phyloP scores from a whole-genome alignment of 2,888 invertebrate genomes.

The Diplolepis rosae region DNA sequence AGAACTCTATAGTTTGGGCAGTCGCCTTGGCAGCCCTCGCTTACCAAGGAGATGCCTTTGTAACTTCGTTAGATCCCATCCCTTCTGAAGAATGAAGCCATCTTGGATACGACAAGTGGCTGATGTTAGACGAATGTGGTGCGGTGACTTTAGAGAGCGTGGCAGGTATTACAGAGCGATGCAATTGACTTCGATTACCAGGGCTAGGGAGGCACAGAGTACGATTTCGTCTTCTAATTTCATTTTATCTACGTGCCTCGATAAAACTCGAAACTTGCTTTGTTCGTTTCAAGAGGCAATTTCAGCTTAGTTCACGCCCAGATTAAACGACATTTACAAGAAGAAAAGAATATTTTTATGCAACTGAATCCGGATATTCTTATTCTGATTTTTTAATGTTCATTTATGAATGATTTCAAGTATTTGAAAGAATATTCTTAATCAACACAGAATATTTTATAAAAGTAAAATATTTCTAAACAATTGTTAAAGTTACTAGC shows the following conservation, averaged over 20 bases:
- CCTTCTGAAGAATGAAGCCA: slow-evolving; percentile 65
- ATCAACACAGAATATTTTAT: too few species aligned
- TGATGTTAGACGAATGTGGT: slow-evolving; percentile 61
- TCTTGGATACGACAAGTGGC: slow-evolving; percentile 68
- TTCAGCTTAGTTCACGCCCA: background rate
- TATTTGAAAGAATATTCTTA: slow-evolving; percentile 4
- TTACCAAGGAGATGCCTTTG: slow-evolving; percentile 63
- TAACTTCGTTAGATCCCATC: slow-evolving; percentile 69
- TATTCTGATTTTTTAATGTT: background rate
- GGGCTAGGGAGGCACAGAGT: slow-evolving; percentile 45
- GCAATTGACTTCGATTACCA: slow-evolving; percentile 66
- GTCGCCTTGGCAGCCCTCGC: slow-evolving; percentile 54
- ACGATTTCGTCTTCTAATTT: slow-evolving; percentile 44
- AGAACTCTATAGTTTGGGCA: slow-evolving; percentile 46
- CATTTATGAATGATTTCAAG: background rate
- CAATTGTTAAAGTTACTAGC: too few species aligned
- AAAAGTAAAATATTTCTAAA: too few species aligned
- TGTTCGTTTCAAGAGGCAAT: slow-evolving; percentile 36
- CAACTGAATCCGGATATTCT: background rate
- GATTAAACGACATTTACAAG: background rate
- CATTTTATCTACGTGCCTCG: slow-evolving; percentile 46
- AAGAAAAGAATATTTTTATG: background rate
- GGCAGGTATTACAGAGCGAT: slow-evolving; percentile 61
- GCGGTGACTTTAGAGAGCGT: slow-evolving; percentile 56
- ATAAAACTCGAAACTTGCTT: slow-evolving; percentile 50